These are phyloP conservation scores for Anastatus disparis DNA, from an alignment of 1,140 invertebrate species.

Conservation along the genomic window DNA sequence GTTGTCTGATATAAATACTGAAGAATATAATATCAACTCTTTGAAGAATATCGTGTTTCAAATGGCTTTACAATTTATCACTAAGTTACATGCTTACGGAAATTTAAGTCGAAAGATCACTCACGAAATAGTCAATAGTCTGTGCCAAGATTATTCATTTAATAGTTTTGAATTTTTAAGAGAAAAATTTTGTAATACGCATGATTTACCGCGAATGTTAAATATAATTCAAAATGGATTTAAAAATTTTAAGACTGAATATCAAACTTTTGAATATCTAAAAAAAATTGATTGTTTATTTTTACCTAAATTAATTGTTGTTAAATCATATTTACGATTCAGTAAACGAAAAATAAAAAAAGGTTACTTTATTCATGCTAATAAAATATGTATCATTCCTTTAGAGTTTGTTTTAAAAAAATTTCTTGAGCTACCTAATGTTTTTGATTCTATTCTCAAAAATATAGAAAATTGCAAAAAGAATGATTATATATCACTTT, in stretches of 20 bases:
- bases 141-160: background rate
- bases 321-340: background rate
- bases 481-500: background rate
- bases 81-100: background rate
- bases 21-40: background rate
- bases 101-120: background rate
- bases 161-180: background rate
- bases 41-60: background rate
- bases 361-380: background rate
- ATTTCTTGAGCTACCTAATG: slow-evolving; percentile 26
- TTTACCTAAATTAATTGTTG: background rate
- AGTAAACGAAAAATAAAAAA: background rate
- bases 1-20: background rate
- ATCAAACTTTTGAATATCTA: slow-evolving; percentile 9
- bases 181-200: background rate
- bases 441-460: background rate
- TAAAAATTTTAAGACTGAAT: slow-evolving; percentile 5
- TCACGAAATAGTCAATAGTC: background rate
- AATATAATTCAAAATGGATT: slow-evolving; percentile 19
- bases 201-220: slow-evolving; percentile 4
- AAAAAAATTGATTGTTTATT: slow-evolving; percentile 4
- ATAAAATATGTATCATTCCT: background rate
- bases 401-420: slow-evolving; percentile 17
- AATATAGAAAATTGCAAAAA: background rate
- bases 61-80: background rate